Evolutionary conservation across 2,888 invertebrate species (phyloP).

Genomic region (Lasioglossum calceatum): DNA sequence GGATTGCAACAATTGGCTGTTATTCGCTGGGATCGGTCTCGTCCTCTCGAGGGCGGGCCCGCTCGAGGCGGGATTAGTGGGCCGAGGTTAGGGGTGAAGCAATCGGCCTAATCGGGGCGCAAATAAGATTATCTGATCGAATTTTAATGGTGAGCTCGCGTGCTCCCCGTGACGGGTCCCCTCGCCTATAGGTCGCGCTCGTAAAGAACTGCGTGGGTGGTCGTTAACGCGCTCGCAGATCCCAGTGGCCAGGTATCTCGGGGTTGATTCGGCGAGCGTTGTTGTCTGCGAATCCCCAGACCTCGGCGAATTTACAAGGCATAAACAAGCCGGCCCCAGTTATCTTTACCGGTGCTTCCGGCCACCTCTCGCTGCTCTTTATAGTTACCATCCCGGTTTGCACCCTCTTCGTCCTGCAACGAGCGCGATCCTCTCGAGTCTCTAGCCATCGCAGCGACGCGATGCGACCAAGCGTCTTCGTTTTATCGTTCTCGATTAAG

Average conservation of each 20-base stretch:
- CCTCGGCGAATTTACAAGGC: conserved; percentile 73
- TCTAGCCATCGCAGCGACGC: not conserved
- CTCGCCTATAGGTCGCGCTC: conserved; percentile 46
- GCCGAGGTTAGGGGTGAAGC: conserved; percentile 55
- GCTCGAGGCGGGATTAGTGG: not conserved
- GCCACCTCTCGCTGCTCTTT: conserved; percentile 64
- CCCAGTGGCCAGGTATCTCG: not conserved
- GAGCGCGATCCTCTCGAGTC: not conserved
- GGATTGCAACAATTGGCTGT: not conserved
- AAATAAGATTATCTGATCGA: conserved; percentile 83
- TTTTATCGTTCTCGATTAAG: conserved; percentile 7
- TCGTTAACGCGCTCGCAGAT: conserved; percentile 29
- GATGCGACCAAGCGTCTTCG: not conserved
- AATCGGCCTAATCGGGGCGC: conserved; percentile 77
- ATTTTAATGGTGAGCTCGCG: conserved; percentile 82
- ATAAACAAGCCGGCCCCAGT: conserved; percentile 75
- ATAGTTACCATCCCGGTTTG: not conserved
- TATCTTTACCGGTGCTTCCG: conserved; percentile 66
- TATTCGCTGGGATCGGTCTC: not conserved
- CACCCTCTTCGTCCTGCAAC: not conserved
- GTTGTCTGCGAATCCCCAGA: conserved; percentile 11
- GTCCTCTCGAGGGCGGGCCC: not conserved
- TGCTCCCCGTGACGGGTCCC: conserved; percentile 68
- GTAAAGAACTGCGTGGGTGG: conserved; percentile 48
- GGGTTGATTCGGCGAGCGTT: conserved; percentile 19